These are phyloP conservation scores for Ormyrus pomaceus DNA, from an alignment of 2,888 invertebrate species.

Conservation along the genomic window DNA sequence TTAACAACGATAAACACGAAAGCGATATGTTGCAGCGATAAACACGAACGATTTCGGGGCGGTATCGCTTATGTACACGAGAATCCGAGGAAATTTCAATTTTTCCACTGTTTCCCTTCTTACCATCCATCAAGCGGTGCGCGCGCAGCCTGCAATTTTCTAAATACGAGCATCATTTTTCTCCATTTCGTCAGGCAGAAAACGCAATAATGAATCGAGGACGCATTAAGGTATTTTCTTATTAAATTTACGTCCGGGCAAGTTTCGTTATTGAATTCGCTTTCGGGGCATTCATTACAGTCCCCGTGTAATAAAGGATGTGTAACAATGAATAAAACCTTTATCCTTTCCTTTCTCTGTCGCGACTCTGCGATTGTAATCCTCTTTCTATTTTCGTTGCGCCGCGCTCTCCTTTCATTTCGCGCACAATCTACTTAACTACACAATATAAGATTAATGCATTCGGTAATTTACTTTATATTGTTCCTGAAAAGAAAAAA, in stretches of 20 bases:
- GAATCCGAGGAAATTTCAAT: background rate
- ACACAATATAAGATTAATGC: slow-evolving; percentile 26
- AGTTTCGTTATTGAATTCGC: slow-evolving; percentile 34
- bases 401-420: background rate
- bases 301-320: slow-evolving; percentile 15
- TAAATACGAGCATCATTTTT: slow-evolving; percentile 49
- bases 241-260: slow-evolving; percentile 29
- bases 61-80: background rate
- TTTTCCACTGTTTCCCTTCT: slow-evolving; percentile 7
- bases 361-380: slow-evolving; percentile 2
- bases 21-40: slow-evolving; percentile 7
- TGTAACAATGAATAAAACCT: background rate
- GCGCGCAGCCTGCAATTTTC: slow-evolving; percentile 44
- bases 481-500: slow-evolving; percentile 4
- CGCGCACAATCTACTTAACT: slow-evolving; percentile 18
- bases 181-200: slow-evolving; percentile 38
- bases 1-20: too few species aligned
- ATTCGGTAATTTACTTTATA: slow-evolving; percentile 15
- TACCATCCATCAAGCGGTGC: slow-evolving; percentile 38
- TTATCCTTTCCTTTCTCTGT: background rate
- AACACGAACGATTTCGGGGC: background rate
- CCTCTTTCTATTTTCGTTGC: slow-evolving; percentile 26
- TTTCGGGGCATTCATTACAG: slow-evolving; percentile 20
- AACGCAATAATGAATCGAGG: slow-evolving; percentile 16
- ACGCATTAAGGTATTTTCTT: slow-evolving; percentile 43